Percentiles rank a stretch among this genome's conserved stretches.
Conservation (phyloP, 1,140 invertebrate genomes). For the Drosophila leontia region DNA sequence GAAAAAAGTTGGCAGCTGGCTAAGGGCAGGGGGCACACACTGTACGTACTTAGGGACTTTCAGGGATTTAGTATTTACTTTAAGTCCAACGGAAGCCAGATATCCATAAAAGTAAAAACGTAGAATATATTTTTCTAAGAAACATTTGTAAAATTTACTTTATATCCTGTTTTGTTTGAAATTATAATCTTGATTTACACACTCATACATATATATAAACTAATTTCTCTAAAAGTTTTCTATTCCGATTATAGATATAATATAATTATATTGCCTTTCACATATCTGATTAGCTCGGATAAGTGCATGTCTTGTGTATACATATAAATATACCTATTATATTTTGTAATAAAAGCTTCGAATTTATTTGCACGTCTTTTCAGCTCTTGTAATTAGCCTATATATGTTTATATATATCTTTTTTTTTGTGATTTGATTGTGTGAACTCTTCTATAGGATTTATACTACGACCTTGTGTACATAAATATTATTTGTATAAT, state of each 20-base stretch:
- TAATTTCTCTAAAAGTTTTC: slow-evolving; percentile 50
- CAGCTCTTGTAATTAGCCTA: slow-evolving; percentile 54
- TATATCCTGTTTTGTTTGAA: slow-evolving; percentile 20
- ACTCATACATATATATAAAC: slow-evolving; percentile 43
- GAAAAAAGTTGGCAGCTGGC: slow-evolving; percentile 36
- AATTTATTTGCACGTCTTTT: slow-evolving; percentile 65
- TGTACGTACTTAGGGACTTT: slow-evolving; percentile 9
- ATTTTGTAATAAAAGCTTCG: slow-evolving; percentile 53
- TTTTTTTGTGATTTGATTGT: slow-evolving; percentile 39
- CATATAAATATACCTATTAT: slow-evolving; percentile 53
- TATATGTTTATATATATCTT: background rate
- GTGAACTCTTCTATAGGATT: slow-evolving; percentile 38
- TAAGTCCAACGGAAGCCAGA: background rate
- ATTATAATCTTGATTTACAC: slow-evolving; percentile 49
- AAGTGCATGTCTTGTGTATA: slow-evolving; percentile 56
- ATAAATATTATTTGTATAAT: slow-evolving; percentile 37
- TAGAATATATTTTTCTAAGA: slow-evolving; percentile 36
- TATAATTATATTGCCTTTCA: slow-evolving; percentile 57
- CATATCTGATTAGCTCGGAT: slow-evolving; percentile 29
- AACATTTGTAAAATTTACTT: slow-evolving; percentile 59
- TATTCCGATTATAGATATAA: slow-evolving; percentile 36
- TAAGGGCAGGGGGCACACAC: slow-evolving; percentile 6
- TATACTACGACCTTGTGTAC: slow-evolving; percentile 30
- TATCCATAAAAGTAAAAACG: background rate
- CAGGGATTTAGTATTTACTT: slow-evolving; percentile 2